Conservation (phyloP, 2,888 invertebrate genomes). For the Creontiades dilutus region DNA sequence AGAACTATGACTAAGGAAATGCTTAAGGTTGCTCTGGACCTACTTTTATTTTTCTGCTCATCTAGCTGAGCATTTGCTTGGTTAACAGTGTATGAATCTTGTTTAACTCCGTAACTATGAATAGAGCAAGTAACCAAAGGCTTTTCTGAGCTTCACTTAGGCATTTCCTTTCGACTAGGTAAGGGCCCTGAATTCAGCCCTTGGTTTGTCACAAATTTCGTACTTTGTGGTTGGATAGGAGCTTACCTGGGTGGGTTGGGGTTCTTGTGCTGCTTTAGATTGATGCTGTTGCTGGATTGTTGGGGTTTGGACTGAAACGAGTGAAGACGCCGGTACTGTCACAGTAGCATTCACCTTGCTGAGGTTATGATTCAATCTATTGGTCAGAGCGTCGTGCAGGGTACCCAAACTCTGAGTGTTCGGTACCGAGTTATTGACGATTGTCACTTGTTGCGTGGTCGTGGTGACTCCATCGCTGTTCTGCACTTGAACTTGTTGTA, state of each 20-base stretch:
- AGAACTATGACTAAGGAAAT: too few species aligned
- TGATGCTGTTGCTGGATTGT: constrained; percentile 34
- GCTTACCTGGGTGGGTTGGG: constrained; percentile 54
- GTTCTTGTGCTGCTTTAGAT: constrained; percentile 33
- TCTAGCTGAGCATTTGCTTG: too few species aligned
- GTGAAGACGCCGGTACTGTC: constrained; percentile 24
- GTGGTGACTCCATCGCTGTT: constrained; percentile 41
- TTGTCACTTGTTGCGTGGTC: constrained; percentile 54
- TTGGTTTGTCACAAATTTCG: too few species aligned
- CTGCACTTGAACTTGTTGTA: constrained; percentile 53
- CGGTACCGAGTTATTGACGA: constrained; percentile 61
- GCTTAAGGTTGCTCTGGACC: too few species aligned
- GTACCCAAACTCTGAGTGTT: constrained; percentile 70
- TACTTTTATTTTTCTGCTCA: too few species aligned
- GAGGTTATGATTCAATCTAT: constrained; percentile 67
- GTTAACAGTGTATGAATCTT: too few species aligned
- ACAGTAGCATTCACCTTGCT: constrained; percentile 54
- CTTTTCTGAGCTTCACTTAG: too few species aligned
- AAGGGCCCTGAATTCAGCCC: too few species aligned
- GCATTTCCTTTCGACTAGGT: too few species aligned
- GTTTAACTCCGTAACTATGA: too few species aligned
- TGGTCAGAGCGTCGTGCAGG: constrained; percentile 73
- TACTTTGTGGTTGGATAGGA: not conserved
- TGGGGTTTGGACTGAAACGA: constrained; percentile 35
- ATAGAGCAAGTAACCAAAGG: too few species aligned